Conservation (phyloP, 2,888 invertebrate genomes). For the Glaucopsyche alexis region DNA sequence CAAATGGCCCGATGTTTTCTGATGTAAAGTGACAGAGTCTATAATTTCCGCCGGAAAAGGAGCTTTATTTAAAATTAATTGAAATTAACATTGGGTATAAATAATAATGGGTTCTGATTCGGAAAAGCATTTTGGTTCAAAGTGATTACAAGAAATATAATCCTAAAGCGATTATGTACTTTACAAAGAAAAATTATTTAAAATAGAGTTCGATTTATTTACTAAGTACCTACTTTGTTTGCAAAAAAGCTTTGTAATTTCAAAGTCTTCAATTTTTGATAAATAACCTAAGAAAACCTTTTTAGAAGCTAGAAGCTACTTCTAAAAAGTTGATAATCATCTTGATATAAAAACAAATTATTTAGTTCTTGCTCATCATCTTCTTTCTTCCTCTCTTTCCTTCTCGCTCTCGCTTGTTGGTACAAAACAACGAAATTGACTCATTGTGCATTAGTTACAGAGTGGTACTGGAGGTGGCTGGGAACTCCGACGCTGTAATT, state of each 20-base stretch:
- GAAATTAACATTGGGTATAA: neutral
- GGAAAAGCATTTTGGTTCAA: no score
- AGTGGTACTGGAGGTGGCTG: slow-evolving; percentile 94
- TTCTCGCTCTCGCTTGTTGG: slow-evolving; percentile 56
- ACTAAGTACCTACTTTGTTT: no score
- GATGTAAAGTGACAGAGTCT: neutral
- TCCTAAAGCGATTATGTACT: no score
- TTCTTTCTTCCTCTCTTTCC: slow-evolving; percentile 39
- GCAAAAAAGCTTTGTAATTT: no score
- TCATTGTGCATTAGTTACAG: slow-evolving; percentile 91
- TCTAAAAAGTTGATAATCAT: no score
- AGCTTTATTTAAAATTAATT: neutral
- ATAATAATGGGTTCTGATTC: neutral
- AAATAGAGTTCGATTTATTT: no score
- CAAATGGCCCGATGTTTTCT: neutral
- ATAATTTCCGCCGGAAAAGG: neutral
- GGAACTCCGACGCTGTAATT: slow-evolving; percentile 92
- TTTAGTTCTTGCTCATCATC: neutral
- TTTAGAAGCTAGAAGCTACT: no score
- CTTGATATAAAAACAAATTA: no score
- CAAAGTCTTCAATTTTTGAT: no score
- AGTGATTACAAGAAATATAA: no score
- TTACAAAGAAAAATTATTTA: no score
- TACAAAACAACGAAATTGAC: slow-evolving; percentile 78
- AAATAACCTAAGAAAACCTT: no score